These are phyloP conservation scores for Mesoclemmys tuberculata DNA, from an alignment of 2,113 vertebrate genomes.

Conservation along the genomic window DNA sequence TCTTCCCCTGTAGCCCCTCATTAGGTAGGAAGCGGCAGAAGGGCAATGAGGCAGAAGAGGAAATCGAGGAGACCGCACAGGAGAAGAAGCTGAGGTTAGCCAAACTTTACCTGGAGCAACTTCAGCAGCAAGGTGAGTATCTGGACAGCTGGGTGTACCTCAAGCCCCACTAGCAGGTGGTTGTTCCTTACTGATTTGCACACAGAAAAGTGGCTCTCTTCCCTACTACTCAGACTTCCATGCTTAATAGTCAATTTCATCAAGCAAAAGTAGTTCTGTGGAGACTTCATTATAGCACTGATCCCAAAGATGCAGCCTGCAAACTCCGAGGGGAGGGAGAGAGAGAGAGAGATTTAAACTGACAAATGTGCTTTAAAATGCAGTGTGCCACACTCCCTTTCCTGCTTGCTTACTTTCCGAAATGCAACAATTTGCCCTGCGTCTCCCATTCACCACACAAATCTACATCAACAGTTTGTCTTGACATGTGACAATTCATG, in stretches of 20 bases:
- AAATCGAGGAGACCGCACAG: slow-evolving; percentile 89
- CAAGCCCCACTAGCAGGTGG: not conserved
- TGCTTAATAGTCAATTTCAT: not conserved
- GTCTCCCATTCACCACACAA: not conserved
- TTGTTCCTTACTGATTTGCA: not conserved
- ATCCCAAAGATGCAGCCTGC: not conserved
- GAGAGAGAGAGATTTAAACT: too few species aligned
- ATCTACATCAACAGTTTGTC: not conserved
- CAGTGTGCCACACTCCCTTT: not conserved
- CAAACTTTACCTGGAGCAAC: slow-evolving; percentile 89
- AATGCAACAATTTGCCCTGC: not conserved
- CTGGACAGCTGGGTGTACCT: not conserved
- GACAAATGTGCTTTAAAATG: not conserved
- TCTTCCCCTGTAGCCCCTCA: slow-evolving; percentile 37
- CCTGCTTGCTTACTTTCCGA: not conserved
- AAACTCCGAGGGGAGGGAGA: too few species aligned
- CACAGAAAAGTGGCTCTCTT: not conserved
- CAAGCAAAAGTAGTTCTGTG: too few species aligned
- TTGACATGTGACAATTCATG: not conserved
- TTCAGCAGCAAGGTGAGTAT: slow-evolving; percentile 85
- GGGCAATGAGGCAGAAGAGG: slow-evolving; percentile 75
- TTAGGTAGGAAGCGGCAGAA: slow-evolving; percentile 65
- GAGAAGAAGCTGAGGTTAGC: slow-evolving; percentile 93
- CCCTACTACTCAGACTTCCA: not conserved
- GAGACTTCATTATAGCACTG: not conserved